These are phyloP conservation scores for Lutraria rhynchaena DNA, from an alignment of 1,140 invertebrate species.

Conservation along the genomic window DNA sequence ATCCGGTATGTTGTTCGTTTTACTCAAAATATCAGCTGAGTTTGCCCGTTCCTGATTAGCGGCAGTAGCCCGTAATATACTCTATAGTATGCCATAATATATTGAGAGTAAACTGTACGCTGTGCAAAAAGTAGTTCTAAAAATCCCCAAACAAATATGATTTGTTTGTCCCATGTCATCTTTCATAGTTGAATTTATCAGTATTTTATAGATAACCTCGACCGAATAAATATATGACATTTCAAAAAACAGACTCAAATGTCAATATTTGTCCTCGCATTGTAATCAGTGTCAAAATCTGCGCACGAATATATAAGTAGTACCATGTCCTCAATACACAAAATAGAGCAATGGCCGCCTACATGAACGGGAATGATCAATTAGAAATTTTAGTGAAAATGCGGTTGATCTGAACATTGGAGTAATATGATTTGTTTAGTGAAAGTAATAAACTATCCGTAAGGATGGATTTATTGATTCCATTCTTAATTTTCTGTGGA, in stretches of 20 bases:
- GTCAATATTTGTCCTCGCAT: neutral
- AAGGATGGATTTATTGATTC: conserved; percentile 33
- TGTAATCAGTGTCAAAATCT: neutral
- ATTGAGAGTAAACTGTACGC: no score
- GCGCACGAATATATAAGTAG: conserved; percentile 41
- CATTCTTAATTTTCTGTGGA: conserved; percentile 27
- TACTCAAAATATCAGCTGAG: no score
- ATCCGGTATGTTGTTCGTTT: no score
- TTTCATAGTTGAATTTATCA: no score
- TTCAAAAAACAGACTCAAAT: neutral
- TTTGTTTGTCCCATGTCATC: no score
- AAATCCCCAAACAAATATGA: no score
- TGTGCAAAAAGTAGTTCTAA: no score
- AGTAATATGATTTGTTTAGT: conserved; percentile 45
- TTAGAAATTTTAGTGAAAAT: conserved; percentile 15
- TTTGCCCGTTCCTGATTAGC: no score
- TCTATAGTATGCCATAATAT: no score
- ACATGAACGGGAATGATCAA: conserved; percentile 10
- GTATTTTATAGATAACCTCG: no score
- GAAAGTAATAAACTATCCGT: conserved; percentile 30
- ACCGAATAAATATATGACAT: no score
- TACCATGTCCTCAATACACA: conserved; percentile 55
- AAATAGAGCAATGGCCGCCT: conserved; percentile 49
- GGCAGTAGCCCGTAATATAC: no score
- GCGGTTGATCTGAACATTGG: conserved; percentile 10